Evolutionary conservation across 2,797 vertebrate species (phyloP), one percentile per base, ranked within the genome.

Genomic region (Falco rusticolus): DNA sequence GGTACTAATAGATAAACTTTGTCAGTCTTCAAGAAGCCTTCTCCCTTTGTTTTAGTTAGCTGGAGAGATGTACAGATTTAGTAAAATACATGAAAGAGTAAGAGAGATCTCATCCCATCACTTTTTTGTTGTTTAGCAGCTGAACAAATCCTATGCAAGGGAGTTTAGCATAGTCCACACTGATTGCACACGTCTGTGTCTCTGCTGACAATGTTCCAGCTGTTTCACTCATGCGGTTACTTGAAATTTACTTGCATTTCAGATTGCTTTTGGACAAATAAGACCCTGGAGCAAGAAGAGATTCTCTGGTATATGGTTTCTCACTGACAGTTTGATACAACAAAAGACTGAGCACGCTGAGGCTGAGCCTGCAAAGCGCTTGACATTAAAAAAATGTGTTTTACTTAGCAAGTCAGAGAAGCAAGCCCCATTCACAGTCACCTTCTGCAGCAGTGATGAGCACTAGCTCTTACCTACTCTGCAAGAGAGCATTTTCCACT

Each of bases 241-340:
- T 78, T 64, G 56, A 80, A 72, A 89, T 84, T 87, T 84, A 72
- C 89, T 85, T 87, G 70, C 37, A 65, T 66, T 91, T 94, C 70
- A 87, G 59, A 84, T 74, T 69, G 37, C 45, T 94, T 91, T 72
- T 79, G 83, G 65, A 84, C 70, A 88, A 88, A 90, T 47, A 83
- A 93, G 72, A 37, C 75, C 75, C 53, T 59, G 16, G 47, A 95
- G 76, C 61, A 71, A 75, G 59, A 63, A 74, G 16, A 81, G 59
- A 57, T 87, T 91, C 57, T 72, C 11, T 88, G 43, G 41, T 84
- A 10, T 61, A 53, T 24, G 51, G 39, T n/a, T 95, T 51, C 61
- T 87, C 43, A 54, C 57, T 84, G 65, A 48, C 50, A 83, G 25
- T 81, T 85, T 75, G 82, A 50, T 80, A 43, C 76, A 84, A 68